These are phyloP conservation scores for Crotophaga sulcirostris DNA, from an alignment of 2,113 vertebrate genomes.

Conservation along the genomic window DNA sequence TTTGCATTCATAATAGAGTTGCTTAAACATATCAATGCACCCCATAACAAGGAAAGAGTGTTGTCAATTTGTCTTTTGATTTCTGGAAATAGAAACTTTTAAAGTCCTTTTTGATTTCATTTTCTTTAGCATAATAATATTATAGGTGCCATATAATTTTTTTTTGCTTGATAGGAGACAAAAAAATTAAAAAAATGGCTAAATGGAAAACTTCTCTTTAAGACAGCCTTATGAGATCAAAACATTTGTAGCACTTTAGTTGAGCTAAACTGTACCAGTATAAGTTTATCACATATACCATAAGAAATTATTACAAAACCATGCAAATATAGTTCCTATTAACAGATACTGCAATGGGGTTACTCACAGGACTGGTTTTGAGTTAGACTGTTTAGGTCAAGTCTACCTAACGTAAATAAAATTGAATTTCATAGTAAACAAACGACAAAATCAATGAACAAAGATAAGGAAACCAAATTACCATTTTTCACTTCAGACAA, in stretches of 20 bases:
- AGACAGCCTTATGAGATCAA: background rate
- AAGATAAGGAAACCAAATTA: background rate
- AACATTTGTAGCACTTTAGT: background rate
- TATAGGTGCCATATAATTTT: background rate
- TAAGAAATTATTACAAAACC: background rate
- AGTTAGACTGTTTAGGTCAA: background rate
- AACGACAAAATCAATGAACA: background rate
- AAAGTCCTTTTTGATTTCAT: background rate
- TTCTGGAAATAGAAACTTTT: background rate
- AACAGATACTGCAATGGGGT: background rate
- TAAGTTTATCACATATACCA: background rate
- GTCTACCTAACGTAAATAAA: background rate
- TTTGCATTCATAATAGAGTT: background rate
- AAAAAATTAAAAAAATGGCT: background rate
- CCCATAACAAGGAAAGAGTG: background rate
- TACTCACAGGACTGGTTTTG: background rate
- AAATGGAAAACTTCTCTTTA: background rate
- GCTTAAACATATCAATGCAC: fast-evolving
- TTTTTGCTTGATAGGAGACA: background rate
- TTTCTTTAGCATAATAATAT: background rate
- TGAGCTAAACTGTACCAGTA: background rate
- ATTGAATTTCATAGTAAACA: background rate
- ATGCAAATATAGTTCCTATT: background rate
- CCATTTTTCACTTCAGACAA: background rate
- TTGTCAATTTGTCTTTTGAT: background rate